A percentile compares a stretch with the other conserved stretches of the same genome.
Conservation (phyloP, 2,888 invertebrate species). For the Cephus sareptanus region DNA sequence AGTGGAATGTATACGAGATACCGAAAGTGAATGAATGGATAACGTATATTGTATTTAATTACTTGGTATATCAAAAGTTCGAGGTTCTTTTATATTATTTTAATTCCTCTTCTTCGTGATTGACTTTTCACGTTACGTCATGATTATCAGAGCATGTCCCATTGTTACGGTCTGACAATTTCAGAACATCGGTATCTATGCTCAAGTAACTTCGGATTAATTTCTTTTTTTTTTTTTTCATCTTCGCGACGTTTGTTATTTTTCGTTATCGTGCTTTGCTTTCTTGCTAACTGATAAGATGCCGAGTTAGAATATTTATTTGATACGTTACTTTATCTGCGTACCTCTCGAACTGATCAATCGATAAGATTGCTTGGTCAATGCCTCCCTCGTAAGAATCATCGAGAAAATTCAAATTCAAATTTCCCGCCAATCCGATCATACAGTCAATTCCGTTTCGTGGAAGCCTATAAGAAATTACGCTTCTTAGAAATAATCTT, state of each 20-base stretch:
- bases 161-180: neutral
- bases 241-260: neutral
- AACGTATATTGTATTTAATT: neutral
- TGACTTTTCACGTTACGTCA: constrained; percentile 19
- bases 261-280: neutral
- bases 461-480: neutral
- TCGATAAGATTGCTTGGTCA: neutral
- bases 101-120: neutral
- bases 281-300: neutral
- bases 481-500: neutral
- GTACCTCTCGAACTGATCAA: too few relatives aligned
- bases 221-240: neutral
- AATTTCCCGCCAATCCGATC: neutral
- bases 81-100: neutral
- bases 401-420: neutral
- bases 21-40: neutral
- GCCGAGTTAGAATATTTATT: neutral
- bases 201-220: neutral
- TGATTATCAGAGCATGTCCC: constrained; percentile 26
- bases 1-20: neutral
- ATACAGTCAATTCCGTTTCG: neutral
- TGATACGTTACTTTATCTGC: too few relatives aligned
- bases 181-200: neutral
- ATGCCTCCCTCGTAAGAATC: neutral
- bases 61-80: neutral